Conservation (phyloP, 2,797 vertebrate species). For the Coregonus sp. region DNA sequence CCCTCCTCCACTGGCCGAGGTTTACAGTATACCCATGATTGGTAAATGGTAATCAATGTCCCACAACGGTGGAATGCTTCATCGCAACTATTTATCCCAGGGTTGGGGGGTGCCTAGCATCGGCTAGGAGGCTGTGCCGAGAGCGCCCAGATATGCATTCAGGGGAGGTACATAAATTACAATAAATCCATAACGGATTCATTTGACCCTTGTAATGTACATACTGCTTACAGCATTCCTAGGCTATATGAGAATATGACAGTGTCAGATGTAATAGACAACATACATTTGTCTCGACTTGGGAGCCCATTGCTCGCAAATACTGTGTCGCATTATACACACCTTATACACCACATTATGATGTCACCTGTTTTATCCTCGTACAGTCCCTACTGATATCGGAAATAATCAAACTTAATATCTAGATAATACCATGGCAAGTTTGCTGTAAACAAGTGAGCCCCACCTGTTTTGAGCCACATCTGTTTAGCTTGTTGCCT, state of each 20-base stretch:
- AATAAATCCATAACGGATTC: slow-evolving; percentile 60
- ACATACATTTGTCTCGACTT: neutral
- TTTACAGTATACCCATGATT: slow-evolving; percentile 47
- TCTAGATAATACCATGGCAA: too few species aligned
- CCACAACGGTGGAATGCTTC: slow-evolving; percentile 64
- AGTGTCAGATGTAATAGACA: slow-evolving; percentile 33
- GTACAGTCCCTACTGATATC: too few species aligned
- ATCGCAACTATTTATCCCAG: slow-evolving; percentile 65
- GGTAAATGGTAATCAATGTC: slow-evolving; percentile 80
- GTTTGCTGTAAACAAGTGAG: too few species aligned
- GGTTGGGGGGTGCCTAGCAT: slow-evolving; percentile 26
- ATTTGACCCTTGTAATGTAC: slow-evolving; percentile 70
- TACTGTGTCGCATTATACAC: too few species aligned
- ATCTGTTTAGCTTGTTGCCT: too few species aligned
- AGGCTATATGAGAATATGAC: slow-evolving; percentile 48
- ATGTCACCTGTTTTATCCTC: too few species aligned
- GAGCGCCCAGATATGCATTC: slow-evolving; percentile 64
- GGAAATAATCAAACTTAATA: too few species aligned
- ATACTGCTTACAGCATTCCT: slow-evolving; percentile 58
- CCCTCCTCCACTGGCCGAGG: slow-evolving; percentile 20
- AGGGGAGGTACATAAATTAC: slow-evolving; percentile 76
- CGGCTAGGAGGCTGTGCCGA: slow-evolving; percentile 7
- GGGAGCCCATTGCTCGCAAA: too few species aligned
- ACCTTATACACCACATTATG: too few species aligned
- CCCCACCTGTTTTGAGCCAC: too few species aligned